A percentile compares a stretch with the other conserved stretches of the same genome.
phyloP scores from a whole-genome alignment of 2,888 invertebrate species.

The Prosapia bicincta region DNA sequence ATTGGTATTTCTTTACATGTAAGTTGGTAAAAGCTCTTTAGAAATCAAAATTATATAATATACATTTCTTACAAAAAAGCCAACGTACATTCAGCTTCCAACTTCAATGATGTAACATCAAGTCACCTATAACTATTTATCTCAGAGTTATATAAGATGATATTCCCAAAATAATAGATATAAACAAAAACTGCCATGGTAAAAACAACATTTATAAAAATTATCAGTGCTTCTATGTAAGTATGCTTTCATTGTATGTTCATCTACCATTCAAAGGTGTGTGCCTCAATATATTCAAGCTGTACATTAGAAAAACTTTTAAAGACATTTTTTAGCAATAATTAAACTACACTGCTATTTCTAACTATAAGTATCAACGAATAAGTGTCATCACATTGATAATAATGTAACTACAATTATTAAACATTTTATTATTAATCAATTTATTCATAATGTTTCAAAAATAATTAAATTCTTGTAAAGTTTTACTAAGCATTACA shows the following conservation, averaged over 20 bases:
- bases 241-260: background rate
- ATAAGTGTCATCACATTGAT: background rate
- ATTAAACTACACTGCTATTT: background rate
- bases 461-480: background rate
- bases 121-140: background rate
- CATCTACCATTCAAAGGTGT: background rate
- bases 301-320: background rate
- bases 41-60: too few relatives aligned
- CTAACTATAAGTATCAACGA: background rate
- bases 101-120: constrained; percentile 2
- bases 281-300: background rate
- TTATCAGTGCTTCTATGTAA: background rate
- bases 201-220: background rate
- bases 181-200: background rate
- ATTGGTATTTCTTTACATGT: too few relatives aligned
- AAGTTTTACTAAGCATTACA: too few relatives aligned
- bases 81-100: too few relatives aligned
- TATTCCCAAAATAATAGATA: background rate
- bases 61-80: too few relatives aligned
- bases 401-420: background rate
- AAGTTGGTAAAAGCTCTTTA: too few relatives aligned
- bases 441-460: background rate
- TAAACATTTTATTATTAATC: background rate
- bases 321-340: background rate
- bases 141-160: background rate